A percentile compares a stretch with the other conserved stretches of the same genome.
Conservation (phyloP, 2,113 vertebrate genomes). For the Sceloporus undulatus region DNA sequence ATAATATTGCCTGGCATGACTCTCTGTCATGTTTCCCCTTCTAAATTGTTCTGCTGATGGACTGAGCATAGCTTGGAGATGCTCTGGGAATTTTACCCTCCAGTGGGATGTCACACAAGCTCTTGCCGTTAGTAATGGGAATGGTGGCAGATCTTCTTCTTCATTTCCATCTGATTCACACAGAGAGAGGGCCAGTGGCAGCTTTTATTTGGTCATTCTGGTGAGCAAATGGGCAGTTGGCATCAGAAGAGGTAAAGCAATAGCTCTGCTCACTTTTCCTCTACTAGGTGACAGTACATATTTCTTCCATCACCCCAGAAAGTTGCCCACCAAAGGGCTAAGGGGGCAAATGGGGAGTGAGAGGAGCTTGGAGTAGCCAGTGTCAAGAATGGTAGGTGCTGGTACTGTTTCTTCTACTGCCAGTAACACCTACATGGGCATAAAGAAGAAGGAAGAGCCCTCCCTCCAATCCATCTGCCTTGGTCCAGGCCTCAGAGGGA, state of each 20-base stretch:
- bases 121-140: background rate
- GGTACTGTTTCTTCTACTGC: background rate
- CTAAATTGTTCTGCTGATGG: background rate
- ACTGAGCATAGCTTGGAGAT: background rate
- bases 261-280: background rate
- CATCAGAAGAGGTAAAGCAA: background rate
- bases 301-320: background rate
- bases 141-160: background rate
- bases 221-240: background rate
- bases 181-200: background rate
- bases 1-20: background rate
- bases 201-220: background rate
- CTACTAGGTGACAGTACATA: background rate
- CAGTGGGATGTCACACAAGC: background rate
- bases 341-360: background rate
- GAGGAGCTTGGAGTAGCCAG: background rate
- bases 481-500: too few species aligned
- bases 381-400: background rate
- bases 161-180: background rate
- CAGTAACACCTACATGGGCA: background rate
- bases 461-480: too few species aligned
- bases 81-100: background rate
- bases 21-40: background rate
- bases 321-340: background rate
- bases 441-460: too few species aligned